Conservation (phyloP, 2,888 invertebrate genomes). For the Calameuta pallipes region DNA sequence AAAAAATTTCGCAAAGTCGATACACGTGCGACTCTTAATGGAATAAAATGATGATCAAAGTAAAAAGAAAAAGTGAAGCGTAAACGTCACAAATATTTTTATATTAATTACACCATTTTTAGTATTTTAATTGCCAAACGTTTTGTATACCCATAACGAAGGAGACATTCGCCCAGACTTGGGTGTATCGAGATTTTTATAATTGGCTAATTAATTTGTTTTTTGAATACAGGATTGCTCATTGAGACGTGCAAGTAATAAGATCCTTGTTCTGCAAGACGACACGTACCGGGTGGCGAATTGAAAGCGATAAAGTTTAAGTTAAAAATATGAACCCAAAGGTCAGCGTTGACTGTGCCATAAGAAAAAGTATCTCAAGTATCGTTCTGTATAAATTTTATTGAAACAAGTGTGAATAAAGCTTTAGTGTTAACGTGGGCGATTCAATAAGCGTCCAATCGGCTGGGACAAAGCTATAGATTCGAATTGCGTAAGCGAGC, state of each 20-base stretch:
- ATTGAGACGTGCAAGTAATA: conserved; percentile 17
- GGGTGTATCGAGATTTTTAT: conserved; percentile 35
- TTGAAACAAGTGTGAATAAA: neutral
- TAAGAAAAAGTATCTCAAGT: neutral
- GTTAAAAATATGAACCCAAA: neutral
- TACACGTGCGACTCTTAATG: too few species aligned
- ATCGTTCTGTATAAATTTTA: neutral
- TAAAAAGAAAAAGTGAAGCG: neutral
- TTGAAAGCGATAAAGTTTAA: neutral
- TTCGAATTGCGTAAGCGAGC: conserved; percentile 41
- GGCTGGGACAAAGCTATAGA: neutral
- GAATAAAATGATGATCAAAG: neutral
- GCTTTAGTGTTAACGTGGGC: neutral
- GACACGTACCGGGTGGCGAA: neutral
- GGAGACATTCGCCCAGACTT: neutral
- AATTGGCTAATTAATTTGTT: conserved; percentile 50
- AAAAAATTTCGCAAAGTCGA: neutral
- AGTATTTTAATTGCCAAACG: neutral
- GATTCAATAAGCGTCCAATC: neutral
- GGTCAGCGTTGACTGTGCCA: neutral
- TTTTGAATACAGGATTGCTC: conserved; percentile 32
- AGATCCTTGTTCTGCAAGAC: neutral
- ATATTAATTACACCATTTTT: neutral
- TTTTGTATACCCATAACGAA: neutral
- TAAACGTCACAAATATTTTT: neutral